Evolutionary conservation across 2,888 invertebrate species (phyloP).

Genomic region (Bimastos eiseni): DNA sequence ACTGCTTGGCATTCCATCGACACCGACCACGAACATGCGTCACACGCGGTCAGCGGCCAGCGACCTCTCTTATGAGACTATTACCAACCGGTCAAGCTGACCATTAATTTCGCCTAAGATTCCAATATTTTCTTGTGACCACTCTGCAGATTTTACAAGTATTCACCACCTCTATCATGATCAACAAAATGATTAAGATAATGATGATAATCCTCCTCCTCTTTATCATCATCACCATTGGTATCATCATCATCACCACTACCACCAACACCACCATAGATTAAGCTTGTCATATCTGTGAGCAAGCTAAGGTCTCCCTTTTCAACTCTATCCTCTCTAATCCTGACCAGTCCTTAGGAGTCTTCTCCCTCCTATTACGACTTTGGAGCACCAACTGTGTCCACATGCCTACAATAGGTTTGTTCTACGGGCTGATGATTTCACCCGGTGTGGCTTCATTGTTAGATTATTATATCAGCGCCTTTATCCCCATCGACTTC

Average conservation of each 20-base stretch:
- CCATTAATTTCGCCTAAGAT: neutral
- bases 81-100: slow-evolving; percentile 7
- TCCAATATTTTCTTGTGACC: neutral
- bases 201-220: neutral
- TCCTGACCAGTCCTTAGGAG: too few species aligned
- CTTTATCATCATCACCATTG: too few species aligned
- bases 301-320: too few species aligned
- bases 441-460: too few species aligned
- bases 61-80: neutral
- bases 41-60: neutral
- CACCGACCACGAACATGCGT: neutral
- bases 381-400: too few species aligned
- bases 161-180: neutral
- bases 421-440: too few species aligned
- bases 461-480: too few species aligned
- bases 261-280: neutral
- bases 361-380: too few species aligned
- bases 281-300: too few species aligned
- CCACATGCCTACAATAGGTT: too few species aligned
- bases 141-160: neutral
- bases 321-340: too few species aligned
- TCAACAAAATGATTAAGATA: neutral
- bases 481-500: too few species aligned
- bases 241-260: neutral
- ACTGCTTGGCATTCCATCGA: neutral